Conservation (phyloP, 2,797 vertebrate species). For the Naso thynnoides region DNA sequence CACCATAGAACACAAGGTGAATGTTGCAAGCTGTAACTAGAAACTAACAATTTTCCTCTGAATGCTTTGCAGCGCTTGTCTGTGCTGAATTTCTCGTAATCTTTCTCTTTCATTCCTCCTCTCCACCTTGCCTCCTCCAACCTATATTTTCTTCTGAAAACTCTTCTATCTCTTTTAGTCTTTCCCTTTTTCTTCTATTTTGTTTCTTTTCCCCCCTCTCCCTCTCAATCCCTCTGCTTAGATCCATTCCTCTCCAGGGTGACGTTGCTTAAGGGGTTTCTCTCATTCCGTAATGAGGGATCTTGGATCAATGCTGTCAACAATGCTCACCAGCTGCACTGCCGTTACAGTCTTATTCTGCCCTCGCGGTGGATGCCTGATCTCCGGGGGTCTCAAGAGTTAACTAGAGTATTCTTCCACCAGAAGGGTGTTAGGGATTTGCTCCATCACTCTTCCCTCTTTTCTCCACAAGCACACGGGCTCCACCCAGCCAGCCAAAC, state of each 20-base stretch:
- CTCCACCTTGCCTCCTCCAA: background rate
- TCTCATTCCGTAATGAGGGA: slow-evolving; percentile 78
- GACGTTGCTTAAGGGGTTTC: slow-evolving; percentile 75
- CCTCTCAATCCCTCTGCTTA: slow-evolving; percentile 25
- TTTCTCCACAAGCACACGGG: slow-evolving; percentile 48
- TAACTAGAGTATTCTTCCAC: slow-evolving; percentile 73
- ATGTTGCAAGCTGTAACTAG: slow-evolving; percentile 58
- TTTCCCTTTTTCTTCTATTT: slow-evolving; percentile 30
- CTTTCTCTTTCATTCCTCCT: slow-evolving; percentile 14
- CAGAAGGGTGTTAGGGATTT: slow-evolving; percentile 64
- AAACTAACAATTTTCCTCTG: slow-evolving; percentile 63
- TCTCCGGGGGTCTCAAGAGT: slow-evolving; percentile 71
- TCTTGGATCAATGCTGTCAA: slow-evolving; percentile 79
- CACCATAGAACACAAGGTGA: slow-evolving; percentile 49
- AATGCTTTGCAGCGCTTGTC: slow-evolving; percentile 14
- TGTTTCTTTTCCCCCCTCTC: background rate
- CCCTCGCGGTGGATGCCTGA: slow-evolving; percentile 57
- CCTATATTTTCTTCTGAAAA: slow-evolving; percentile 14
- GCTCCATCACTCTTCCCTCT: slow-evolving; percentile 66
- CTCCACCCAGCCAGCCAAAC: slow-evolving; percentile 65
- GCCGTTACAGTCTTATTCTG: slow-evolving; percentile 54
- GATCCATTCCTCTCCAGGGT: slow-evolving; percentile 67
- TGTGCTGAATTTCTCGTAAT: slow-evolving; percentile 12
- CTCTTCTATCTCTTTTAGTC: slow-evolving; percentile 13
- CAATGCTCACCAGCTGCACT: slow-evolving; percentile 62